Conservation (phyloP, 2,113 vertebrate genomes). For the Clinocottus analis region DNA sequence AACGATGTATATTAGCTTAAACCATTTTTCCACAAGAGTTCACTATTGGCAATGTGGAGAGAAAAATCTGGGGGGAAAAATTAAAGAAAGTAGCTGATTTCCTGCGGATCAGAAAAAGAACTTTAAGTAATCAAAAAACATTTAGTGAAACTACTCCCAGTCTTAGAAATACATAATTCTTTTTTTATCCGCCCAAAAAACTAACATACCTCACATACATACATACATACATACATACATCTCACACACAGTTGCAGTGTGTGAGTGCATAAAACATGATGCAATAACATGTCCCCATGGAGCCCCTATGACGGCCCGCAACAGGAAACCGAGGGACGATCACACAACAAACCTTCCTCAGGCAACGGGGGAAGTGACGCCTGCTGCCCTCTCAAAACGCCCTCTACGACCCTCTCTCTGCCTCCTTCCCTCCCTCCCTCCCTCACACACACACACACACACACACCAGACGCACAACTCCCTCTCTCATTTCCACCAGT, state of each 20-base stretch:
- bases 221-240: no score
- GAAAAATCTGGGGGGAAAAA: not conserved
- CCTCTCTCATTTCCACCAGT: constrained; percentile 89
- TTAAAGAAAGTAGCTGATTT: not conserved
- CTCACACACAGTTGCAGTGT: not conserved
- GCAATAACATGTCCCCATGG: constrained; percentile 52
- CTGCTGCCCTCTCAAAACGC: constrained; percentile 62
- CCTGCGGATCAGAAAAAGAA: not conserved
- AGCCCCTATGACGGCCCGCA: constrained; percentile 17
- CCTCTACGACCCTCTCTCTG: constrained; percentile 44
- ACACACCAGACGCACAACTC: constrained; percentile 80
- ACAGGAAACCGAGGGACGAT: constrained; percentile 58
- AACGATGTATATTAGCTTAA: not conserved
- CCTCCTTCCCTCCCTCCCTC: no score
- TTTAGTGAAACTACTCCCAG: not conserved
- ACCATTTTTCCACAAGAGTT: not conserved
- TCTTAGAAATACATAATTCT: not conserved
- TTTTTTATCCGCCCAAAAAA: not conserved
- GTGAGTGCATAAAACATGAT: constrained; percentile 39
- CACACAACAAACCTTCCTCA: constrained; percentile 63
- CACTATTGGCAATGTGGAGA: not conserved
- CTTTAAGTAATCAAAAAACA: not conserved
- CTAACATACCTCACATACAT: not conserved
- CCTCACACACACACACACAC: constrained; percentile 55
- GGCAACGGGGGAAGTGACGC: constrained; percentile 74